Percentiles rank a stretch among this genome's conserved stretches.
Evolutionary conservation across 2,797 vertebrate species (phyloP).

Genomic region (Aselliscus stoliczkanus): DNA sequence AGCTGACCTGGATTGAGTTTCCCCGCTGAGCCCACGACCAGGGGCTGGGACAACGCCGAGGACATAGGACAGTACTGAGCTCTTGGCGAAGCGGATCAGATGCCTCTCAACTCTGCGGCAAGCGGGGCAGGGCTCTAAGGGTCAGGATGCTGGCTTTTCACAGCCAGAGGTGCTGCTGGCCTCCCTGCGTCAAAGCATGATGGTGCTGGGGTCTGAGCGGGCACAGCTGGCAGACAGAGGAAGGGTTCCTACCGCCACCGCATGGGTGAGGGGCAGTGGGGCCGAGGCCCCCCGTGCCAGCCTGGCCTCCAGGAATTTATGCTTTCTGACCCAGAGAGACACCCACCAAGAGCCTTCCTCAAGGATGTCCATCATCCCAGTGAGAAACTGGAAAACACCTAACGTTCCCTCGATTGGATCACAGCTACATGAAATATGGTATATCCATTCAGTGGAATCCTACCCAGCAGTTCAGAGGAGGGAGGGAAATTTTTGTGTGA

Average conservation of each 20-base stretch:
- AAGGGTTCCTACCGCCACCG: accelerated
- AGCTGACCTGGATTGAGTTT: conserved; percentile 79
- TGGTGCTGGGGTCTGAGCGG: background rate
- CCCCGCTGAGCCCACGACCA: conserved; percentile 62
- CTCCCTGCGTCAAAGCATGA: background rate
- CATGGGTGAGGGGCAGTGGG: accelerated
- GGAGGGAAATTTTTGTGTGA: background rate
- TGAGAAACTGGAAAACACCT: background rate
- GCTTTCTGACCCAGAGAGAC: background rate
- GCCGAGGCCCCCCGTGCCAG: background rate
- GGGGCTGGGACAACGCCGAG: conserved; percentile 57
- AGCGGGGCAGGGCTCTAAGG: accelerated
- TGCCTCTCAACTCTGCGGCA: background rate
- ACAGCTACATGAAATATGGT: accelerated
- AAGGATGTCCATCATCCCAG: background rate
- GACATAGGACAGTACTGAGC: conserved; percentile 1
- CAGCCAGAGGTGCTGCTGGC: background rate
- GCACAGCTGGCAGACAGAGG: background rate
- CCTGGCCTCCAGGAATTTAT: background rate
- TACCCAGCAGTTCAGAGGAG: background rate
- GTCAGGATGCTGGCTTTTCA: background rate
- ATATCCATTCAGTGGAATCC: conserved; percentile 4
- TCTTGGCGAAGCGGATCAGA: background rate
- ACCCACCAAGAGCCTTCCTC: background rate
- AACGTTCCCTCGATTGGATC: accelerated